These are phyloP conservation scores for Zapornia atra DNA, from an alignment of 2,113 vertebrate genomes.

Conservation along the genomic window DNA sequence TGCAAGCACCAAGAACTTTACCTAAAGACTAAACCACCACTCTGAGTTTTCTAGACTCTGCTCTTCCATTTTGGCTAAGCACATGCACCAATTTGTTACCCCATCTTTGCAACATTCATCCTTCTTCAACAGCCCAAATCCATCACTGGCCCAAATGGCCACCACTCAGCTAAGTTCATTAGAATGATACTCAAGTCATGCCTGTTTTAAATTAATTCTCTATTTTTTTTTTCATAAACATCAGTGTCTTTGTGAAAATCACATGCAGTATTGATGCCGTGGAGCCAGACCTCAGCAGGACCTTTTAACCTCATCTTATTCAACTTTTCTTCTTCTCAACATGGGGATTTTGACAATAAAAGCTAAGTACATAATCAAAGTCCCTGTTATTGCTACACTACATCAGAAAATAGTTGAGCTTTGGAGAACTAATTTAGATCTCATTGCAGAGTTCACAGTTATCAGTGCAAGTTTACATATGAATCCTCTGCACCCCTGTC, in stretches of 20 bases:
- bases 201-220: background rate
- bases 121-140: background rate
- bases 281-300: background rate
- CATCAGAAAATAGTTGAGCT: background rate
- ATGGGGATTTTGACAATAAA: background rate
- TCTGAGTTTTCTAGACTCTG: background rate
- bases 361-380: background rate
- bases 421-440: background rate
- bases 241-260: background rate
- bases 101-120: background rate
- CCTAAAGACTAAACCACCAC: background rate
- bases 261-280: rapidly evolving
- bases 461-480: background rate
- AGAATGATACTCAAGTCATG: background rate
- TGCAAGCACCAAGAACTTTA: background rate
- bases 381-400: background rate
- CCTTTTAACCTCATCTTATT: background rate
- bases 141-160: background rate
- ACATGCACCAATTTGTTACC: background rate
- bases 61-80: background rate
- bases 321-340: background rate
- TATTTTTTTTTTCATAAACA: background rate
- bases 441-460: background rate
- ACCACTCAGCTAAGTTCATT: background rate
- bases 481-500: background rate